Base-by-base conservation (phyloP, 2,113 vertebrate genomes). In the Hypocryptadius cinnamomeus region DNA sequence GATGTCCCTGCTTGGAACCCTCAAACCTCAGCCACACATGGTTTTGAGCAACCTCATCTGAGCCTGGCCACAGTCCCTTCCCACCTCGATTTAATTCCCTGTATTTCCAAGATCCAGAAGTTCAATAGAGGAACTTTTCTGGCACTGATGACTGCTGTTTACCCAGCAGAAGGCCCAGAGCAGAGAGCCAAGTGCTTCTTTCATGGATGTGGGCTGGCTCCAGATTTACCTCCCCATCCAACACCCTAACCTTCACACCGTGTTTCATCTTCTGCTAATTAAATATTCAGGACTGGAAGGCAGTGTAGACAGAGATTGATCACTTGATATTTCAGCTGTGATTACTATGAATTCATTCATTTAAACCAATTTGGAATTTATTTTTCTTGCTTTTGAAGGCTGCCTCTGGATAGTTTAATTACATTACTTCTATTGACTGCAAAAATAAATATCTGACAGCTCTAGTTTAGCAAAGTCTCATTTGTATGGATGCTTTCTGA, bases 311-410 rank as follows among this genome's bases (percentile, higher is more conserved):
- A 90, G 79, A 95, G 79, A 91, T 9, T 57, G 79, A 95, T 94
- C 60, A 74, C 69, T 82, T 83, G 51, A 70, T 95, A 85, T 79
- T 92, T 95, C 65, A 94, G 44, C 64, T 56, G 93, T 79, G 82
- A 95, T 94, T 83, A 91, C 84, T 94, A 72, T 60, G 71, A 90
- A 92, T 93, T 92, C 54, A 66, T 87, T 94, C 28, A 71, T 92
- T 95, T 87, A 72, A 82, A 73, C 48, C 85, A 37, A 84, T 88
- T 90, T 83, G 60, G 69, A 68, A 65, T 93, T 95, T 92, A 79
- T 93, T 94, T 91, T 94, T 90, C 64, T 72, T 92, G n/a, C 68
- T 81, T 80, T 90, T 91, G 92, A 94, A 83, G 65, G 64, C 73
- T 78, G 64, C n/a, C 56, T 88, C 90, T 50, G 40, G 51, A 72